Conservation (phyloP, 2,113 vertebrate genomes). For the Xenus cinereus region DNA sequence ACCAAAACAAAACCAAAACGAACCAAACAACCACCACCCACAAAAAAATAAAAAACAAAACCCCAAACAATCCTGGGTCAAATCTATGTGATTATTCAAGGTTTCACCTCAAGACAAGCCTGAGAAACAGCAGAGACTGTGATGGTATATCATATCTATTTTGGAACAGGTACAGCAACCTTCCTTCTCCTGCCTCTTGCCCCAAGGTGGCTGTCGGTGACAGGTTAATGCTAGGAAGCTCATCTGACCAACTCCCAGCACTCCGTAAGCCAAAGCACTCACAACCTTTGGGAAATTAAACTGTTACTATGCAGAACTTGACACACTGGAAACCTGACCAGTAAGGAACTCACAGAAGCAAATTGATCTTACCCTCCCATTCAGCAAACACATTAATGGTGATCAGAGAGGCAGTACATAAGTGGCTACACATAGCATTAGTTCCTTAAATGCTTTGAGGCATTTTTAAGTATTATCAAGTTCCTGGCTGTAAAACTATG, state of each 20-base stretch:
- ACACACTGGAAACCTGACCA: background rate
- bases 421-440: background rate
- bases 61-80: background rate
- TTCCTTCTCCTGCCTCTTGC: background rate
- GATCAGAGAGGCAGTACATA: background rate
- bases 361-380: background rate
- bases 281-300: background rate
- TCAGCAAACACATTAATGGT: background rate
- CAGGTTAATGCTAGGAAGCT: background rate
- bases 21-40: background rate
- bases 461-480: conserved; percentile 17
- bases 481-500: conserved; percentile 14
- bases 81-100: background rate
- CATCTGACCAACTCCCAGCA: background rate
- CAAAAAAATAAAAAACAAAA: background rate
- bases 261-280: background rate
- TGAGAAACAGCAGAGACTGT: background rate
- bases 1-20: background rate
- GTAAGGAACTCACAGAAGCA: background rate
- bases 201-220: background rate
- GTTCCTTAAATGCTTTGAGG: conserved; percentile 14
- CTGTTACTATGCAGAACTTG: background rate
- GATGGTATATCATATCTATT: background rate
- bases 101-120: background rate
- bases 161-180: background rate